phyloP scores from a whole-genome alignment of 1,140 invertebrate species.

The Asbolus verrucosus region DNA sequence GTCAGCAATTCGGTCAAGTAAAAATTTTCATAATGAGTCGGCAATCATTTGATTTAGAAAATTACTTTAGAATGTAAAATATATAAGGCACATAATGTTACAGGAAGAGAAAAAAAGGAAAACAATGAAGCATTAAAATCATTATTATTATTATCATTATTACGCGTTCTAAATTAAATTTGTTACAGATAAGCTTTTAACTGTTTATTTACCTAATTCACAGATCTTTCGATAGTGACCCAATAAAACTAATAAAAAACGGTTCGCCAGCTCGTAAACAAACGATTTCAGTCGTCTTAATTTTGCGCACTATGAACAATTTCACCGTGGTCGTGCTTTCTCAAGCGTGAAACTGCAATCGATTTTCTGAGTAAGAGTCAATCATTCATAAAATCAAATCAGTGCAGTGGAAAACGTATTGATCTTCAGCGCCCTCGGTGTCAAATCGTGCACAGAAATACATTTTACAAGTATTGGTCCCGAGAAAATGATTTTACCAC shows the following conservation, averaged over 20 bases:
- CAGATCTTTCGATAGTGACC: slow-evolving; percentile 6
- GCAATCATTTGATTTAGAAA: too few relatives aligned
- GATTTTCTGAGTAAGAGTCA: slow-evolving; percentile 25
- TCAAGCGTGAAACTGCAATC: slow-evolving; percentile 22
- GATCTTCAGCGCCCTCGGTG: too few relatives aligned
- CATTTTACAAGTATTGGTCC: too few relatives aligned
- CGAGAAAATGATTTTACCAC: too few relatives aligned
- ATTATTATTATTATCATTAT: neutral
- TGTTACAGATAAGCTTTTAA: neutral
- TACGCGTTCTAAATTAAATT: neutral
- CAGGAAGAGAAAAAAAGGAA: neutral
- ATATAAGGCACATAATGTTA: too few relatives aligned
- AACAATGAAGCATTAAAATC: neutral
- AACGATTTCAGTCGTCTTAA: neutral
- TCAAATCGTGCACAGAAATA: too few relatives aligned
- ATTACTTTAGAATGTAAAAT: too few relatives aligned
- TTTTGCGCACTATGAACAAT: neutral
- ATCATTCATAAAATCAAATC: slow-evolving; percentile 41
- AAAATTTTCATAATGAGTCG: neutral
- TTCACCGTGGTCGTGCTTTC: slow-evolving; percentile 1
- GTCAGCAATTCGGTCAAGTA: slow-evolving; percentile 4
- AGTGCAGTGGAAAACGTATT: slow-evolving; percentile 26
- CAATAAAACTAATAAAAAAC: neutral
- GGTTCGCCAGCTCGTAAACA: neutral
- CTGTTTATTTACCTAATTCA: neutral